Evolutionary conservation across 2,888 invertebrate species (phyloP).

Genomic region (Nomada hirtipes): DNA sequence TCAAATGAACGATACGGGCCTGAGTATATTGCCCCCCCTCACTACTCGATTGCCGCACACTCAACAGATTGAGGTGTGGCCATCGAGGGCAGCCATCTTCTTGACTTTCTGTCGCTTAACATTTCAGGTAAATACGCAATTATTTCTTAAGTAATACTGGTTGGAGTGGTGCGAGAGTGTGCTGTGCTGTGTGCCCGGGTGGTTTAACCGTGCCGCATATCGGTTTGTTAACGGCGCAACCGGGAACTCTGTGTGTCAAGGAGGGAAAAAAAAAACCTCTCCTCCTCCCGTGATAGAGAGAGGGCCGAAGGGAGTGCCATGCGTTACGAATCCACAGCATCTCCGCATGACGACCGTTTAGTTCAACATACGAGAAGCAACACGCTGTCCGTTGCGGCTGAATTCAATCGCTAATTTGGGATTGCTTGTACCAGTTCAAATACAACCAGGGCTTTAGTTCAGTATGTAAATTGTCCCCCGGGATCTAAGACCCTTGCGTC

Average conservation of each 20-base stretch:
- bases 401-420: conserved; percentile 49
- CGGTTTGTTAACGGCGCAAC: conserved; percentile 55
- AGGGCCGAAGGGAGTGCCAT: conserved; percentile 77
- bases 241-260: conserved; percentile 59
- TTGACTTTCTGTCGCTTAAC: conserved; percentile 82
- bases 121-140: conserved; percentile 82
- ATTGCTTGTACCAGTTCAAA: conserved; percentile 60
- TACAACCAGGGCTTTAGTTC: conserved; percentile 67
- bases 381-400: conserved; percentile 39
- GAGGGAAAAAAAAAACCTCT: conserved; percentile 65
- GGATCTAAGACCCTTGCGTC: conserved; percentile 75
- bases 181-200: conserved; percentile 74
- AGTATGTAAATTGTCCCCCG: conserved; percentile 74
- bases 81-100: conserved; percentile 82
- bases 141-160: conserved; percentile 73
- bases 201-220: conserved; percentile 64
- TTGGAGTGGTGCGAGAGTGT: conserved; percentile 76
- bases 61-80: conserved; percentile 82
- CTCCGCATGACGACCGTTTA: conserved; percentile 56
- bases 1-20: conserved; percentile 19
- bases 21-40: conserved; percentile 52
- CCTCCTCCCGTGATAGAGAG: conserved; percentile 62
- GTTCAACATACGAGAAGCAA: conserved; percentile 54
- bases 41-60: conserved; percentile 70
- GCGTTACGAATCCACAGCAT: conserved; percentile 75